Evolutionary conservation across 2,888 invertebrate genomes (phyloP), one percentile per base, ranked within the genome.

Genomic region (Harmothoe impar): DNA sequence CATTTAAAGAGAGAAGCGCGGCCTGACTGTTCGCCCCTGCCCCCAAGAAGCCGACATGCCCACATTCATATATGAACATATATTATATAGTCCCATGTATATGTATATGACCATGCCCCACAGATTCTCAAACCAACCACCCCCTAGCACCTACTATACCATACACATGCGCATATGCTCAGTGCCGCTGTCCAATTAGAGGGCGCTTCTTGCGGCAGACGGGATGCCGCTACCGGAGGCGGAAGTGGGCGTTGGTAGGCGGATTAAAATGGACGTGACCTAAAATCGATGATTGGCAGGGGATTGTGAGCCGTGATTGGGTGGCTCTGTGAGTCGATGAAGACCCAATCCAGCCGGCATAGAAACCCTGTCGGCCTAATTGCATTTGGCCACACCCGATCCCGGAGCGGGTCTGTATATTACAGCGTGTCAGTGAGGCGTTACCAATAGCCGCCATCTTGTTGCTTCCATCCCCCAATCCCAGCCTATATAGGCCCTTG

Each of bases 231-330:
- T 33, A 5, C 23, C 35, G 81, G 81, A 81, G 20, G 81, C 81
- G 81, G 81, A 81, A 81, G 81, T 81, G 35, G 81, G 43, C 81
- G 81, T 35, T 35, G 33, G 81, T 7, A 33, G 81, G 81, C 33
- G 81, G 81, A 81, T 81, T 81, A 81, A 81, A 81, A 81, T 81
- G 81, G 81, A 81, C 81, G 43, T 81, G 81, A 81, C 81, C 81
- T 81, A 81, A 81, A 81, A 81, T 81, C 81, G 20, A 81, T 81
- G 81, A 81, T 81, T 81, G 81, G 35, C 81, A 81, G 81, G 81
- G 81, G 81, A 81, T 81, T 81, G 29, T 20, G 43, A 35, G 35
- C 81, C 20, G 35, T 81, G 81, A 81, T 81, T 81, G 81, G 81
- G 81, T 81, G 43, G 81, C 81, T 81, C 35, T 81, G 81, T n/a